phyloP scores from a whole-genome alignment of 1,140 invertebrate genomes.

The Adoxophyes honmai region DNA sequence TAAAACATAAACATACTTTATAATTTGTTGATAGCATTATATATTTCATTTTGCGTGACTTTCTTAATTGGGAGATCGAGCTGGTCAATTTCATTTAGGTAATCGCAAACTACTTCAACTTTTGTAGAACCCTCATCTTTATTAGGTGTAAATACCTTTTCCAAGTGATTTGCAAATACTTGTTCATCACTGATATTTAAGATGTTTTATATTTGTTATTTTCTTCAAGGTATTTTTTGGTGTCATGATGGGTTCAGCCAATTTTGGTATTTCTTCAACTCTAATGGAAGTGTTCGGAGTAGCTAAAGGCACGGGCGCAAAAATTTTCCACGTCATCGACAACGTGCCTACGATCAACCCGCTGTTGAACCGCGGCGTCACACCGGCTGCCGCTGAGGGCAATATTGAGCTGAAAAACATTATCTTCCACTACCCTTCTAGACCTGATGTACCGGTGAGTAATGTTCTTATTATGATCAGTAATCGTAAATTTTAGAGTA shows the following conservation, averaged over 20 bases:
- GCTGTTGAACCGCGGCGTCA: slow-evolving; percentile 81
- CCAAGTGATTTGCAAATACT: too few relatives aligned
- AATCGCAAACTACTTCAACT: too few relatives aligned
- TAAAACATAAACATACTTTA: too few relatives aligned
- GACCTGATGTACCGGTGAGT: slow-evolving; percentile 83
- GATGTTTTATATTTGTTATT: too few relatives aligned
- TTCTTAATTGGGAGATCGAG: too few relatives aligned
- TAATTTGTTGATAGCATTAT: too few relatives aligned
- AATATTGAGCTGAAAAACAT: slow-evolving; percentile 89
- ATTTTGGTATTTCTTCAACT: slow-evolving; percentile 91
- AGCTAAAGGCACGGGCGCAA: slow-evolving; percentile 88
- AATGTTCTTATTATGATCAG: neutral
- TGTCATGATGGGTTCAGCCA: slow-evolving; percentile 90
- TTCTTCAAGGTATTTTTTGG: slow-evolving; percentile 91
- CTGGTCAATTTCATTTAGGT: too few relatives aligned
- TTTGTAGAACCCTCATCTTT: too few relatives aligned
- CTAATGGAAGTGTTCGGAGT: slow-evolving; percentile 87
- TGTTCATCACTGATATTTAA: too few relatives aligned
- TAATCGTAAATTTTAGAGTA: too few relatives aligned
- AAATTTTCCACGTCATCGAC: slow-evolving; percentile 91
- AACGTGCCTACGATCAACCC: slow-evolving; percentile 89
- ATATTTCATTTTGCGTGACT: too few relatives aligned
- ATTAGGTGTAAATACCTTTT: too few relatives aligned
- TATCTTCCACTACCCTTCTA: slow-evolving; percentile 90
- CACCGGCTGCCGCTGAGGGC: slow-evolving; percentile 80